phyloP scores from a whole-genome alignment of 2,888 invertebrate species.

The Galeruca laticollis region DNA sequence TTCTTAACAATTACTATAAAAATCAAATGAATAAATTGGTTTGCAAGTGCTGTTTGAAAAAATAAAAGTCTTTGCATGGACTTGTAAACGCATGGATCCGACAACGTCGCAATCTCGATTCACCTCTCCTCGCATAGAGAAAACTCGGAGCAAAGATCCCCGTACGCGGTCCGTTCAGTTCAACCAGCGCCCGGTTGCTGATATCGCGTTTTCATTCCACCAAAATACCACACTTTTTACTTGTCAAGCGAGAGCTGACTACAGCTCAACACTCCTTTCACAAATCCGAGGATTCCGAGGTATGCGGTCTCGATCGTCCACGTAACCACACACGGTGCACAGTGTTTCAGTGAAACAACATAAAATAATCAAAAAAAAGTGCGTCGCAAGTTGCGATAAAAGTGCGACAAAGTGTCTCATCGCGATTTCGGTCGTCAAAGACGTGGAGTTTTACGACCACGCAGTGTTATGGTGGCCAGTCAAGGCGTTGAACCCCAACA shows the following conservation, averaged over 20 bases:
- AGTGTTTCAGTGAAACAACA: constrained; percentile 19
- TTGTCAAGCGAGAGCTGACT: constrained; percentile 22
- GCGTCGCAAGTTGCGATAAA: constrained; percentile 9
- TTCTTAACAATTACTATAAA: too few relatives aligned
- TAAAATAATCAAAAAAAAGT: constrained; percentile 3
- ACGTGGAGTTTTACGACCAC: constrained; percentile 50
- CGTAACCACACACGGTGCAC: constrained; percentile 24
- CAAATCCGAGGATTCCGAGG: constrained; percentile 35
- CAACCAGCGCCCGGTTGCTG: constrained; percentile 37
- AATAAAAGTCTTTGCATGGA: background rate
- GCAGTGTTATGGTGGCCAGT: constrained; percentile 65
- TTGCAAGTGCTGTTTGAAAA: background rate
- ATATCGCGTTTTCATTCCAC: constrained; percentile 33
- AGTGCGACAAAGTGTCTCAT: constrained; percentile 57
- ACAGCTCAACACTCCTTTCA: constrained; percentile 36
- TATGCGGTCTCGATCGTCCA: constrained; percentile 30
- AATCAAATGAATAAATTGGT: too few relatives aligned
- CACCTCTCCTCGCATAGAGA: constrained; percentile 42
- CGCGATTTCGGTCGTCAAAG: constrained; percentile 56
- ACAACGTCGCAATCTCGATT: constrained; percentile 32
- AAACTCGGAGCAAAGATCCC: constrained; percentile 40
- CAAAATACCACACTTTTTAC: constrained; percentile 29
- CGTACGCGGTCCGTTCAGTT: constrained; percentile 43
- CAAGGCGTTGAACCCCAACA: constrained; percentile 66
- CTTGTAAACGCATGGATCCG: background rate